A percentile compares a stretch with the other conserved stretches of the same genome.
Evolutionary conservation across 2,113 vertebrate genomes (phyloP).

Genomic region (Psephotus haematonotus): DNA sequence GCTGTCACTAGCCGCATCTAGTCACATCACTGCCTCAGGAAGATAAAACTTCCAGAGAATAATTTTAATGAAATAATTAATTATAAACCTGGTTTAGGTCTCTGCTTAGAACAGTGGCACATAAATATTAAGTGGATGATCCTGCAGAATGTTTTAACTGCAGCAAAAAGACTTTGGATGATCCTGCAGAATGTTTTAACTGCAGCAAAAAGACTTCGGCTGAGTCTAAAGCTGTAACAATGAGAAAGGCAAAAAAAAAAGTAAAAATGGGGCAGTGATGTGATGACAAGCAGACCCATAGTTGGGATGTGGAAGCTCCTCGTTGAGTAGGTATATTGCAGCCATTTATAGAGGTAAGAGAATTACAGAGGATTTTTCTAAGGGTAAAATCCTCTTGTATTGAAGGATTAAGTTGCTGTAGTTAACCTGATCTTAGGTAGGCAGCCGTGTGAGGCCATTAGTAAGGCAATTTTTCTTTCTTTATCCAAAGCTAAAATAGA

Average conservation of each 20-base stretch:
- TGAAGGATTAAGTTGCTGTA: not conserved
- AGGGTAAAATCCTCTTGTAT: not conserved
- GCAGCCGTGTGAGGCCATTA: not conserved
- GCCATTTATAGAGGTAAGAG: not conserved
- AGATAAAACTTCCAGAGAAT: not conserved
- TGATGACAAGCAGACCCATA: not conserved
- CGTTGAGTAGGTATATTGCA: not conserved
- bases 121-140: not conserved
- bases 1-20: not conserved
- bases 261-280: not conserved
- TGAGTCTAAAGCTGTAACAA: not conserved
- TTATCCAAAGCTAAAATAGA: not conserved
- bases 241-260: not conserved
- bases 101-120: not conserved
- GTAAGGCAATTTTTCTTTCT: not conserved
- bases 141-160: not conserved
- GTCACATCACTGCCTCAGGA: not conserved
- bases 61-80: not conserved
- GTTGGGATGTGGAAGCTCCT: not conserved
- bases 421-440: conserved; percentile 13
- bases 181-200: not conserved
- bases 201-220: not conserved
- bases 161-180: not conserved
- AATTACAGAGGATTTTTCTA: conserved; percentile 12
- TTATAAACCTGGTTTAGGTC: not conserved